Base-by-base conservation (phyloP, 2,888 invertebrate genomes). In the Agonopterix heracliana region DNA sequence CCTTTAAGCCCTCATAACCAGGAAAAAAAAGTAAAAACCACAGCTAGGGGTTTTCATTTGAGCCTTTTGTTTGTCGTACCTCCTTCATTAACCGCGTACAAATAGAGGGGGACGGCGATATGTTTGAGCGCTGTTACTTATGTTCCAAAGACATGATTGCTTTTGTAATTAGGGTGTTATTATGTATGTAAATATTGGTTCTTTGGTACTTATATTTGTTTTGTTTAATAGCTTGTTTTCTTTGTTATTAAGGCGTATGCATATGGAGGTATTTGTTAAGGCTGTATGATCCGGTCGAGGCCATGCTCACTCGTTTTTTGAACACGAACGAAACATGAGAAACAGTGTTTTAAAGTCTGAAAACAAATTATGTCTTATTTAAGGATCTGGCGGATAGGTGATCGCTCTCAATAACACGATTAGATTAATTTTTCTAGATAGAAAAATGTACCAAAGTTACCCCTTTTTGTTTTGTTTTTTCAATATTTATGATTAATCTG, bases 21-120 rank as follows among this genome's bases (percentile, higher is more conserved):
- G 50, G 1, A 26, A 5, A 26, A 54, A 60, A 68, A 64, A 64
- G 61, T 53, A 45, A 55, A 48, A 47, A 49, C 49, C 56, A 50
- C 44, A 34, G 56, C 64, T 57, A 56, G 66, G 56, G 57, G 47
- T 51, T 66, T 66, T 66, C 65, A 67, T 70, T 65, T 66, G 61
- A 53, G 52, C 57, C 64, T 63, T 60, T 68, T 68, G 66, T 68
- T 65, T 61, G 56, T 48, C 43, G 38, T 46, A 52, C 14, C 54
- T 62, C 64, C 64, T 69, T 67, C 66, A 65, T 69, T 68, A 66
- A 60, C 61, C 54, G 58, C 55, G 56, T 46, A 53, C 52, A 56
- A 51, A 51, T 45, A 51, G 44, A 52, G n/a, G 14, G 56, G 54
- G 54, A 52, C 57, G 57, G 61, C 64, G 54, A 52, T 67, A 66